A percentile compares a stretch with the other conserved stretches of the same genome.
These are phyloP conservation scores for Tryphoninae sp. DNA, from an alignment of 2,888 invertebrate species.

Conservation along the genomic window DNA sequence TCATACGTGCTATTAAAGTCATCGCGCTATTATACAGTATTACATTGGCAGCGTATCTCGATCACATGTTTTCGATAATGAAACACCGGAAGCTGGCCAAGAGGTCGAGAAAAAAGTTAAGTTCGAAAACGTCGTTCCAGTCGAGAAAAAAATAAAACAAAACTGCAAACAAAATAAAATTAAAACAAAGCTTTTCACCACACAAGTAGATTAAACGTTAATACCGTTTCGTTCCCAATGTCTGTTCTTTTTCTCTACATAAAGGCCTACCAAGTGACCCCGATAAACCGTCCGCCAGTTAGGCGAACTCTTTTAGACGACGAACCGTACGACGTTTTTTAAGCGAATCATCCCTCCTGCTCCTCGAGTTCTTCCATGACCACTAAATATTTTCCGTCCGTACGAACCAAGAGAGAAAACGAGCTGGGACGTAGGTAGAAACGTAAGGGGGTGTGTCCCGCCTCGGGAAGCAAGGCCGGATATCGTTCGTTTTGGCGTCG, in stretches of 20 bases:
- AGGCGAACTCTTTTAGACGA: conserved; percentile 33
- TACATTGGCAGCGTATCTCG: conserved; percentile 15
- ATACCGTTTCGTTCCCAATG: conserved; percentile 19
- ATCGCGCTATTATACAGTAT: conserved; percentile 14
- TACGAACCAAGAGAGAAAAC: background rate
- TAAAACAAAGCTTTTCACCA: conserved; percentile 5
- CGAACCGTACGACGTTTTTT: conserved; percentile 32
- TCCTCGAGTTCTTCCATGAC: conserved; percentile 58
- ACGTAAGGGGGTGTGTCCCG: conserved; percentile 17
- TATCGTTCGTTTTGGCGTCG: conserved; percentile 73
- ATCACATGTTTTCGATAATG: conserved; percentile 19
- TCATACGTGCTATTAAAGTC: background rate
- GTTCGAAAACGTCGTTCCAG: background rate
- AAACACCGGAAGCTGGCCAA: background rate
- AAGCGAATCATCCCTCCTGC: conserved; percentile 46
- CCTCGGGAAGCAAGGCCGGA: conserved; percentile 64
- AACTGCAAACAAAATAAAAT: background rate
- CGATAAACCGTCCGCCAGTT: conserved; percentile 10
- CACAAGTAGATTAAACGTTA: conserved; percentile 38
- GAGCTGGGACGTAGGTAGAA: conserved; percentile 1
- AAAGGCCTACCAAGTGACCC: background rate
- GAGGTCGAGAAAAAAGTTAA: conserved; percentile 1
- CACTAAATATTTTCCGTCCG: conserved; percentile 66
- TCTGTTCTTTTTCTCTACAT: background rate
- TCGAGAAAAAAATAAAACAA: background rate